Percentiles rank a stretch among this genome's conserved stretches.
phyloP scores from a whole-genome alignment of 2,888 invertebrate species.

The Brachycybe producta region DNA sequence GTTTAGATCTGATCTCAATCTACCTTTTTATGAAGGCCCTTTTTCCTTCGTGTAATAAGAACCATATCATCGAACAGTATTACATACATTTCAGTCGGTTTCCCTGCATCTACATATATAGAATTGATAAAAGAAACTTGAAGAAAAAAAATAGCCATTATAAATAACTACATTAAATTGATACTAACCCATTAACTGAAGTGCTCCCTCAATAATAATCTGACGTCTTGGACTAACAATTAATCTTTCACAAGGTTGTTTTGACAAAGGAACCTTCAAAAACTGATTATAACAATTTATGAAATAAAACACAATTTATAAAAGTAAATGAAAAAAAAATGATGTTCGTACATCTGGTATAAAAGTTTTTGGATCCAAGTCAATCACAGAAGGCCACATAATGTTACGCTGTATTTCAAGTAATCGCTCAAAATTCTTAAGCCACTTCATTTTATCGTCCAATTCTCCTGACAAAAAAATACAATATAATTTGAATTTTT shows the following conservation, averaged over 20 bases:
- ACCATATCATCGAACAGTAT: constrained; percentile 51
- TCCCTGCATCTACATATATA: constrained; percentile 37
- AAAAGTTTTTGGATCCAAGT: constrained; percentile 45
- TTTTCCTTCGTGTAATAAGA: constrained; percentile 45
- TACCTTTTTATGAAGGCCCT: constrained; percentile 41
- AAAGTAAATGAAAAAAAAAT: not conserved
- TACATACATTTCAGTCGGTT: constrained; percentile 44
- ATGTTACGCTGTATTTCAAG: constrained; percentile 48
- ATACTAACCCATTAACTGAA: constrained; percentile 33
- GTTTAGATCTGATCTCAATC: no score
- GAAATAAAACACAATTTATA: not conserved
- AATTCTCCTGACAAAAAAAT: constrained; percentile 48
- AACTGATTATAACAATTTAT: constrained; percentile 33
- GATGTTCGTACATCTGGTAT: constrained; percentile 37
- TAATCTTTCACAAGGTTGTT: constrained; percentile 48
- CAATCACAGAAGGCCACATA: constrained; percentile 46
- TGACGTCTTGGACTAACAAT: constrained; percentile 41
- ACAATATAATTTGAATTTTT: no score
- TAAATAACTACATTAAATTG: not conserved
- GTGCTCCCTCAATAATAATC: constrained; percentile 37
- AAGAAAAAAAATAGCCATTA: not conserved
- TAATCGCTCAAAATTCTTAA: constrained; percentile 49
- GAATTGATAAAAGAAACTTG: not conserved
- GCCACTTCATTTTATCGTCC: constrained; percentile 51
- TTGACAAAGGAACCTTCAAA: constrained; percentile 41